phyloP scores from a whole-genome alignment of 2,797 vertebrate genomes.

The Aphelocoma californica region DNA sequence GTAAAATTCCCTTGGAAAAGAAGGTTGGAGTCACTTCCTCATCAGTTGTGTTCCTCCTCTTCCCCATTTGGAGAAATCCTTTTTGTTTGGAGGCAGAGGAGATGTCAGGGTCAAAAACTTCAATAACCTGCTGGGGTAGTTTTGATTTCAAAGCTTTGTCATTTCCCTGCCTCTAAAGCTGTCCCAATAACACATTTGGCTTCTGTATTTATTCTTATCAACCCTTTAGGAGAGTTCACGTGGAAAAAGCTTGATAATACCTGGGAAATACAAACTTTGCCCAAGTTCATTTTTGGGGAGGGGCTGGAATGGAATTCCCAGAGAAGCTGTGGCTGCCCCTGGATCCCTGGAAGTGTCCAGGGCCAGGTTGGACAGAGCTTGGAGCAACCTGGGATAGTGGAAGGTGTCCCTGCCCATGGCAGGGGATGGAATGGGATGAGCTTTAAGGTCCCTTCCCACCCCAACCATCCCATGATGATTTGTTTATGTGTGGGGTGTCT shows the following conservation, averaged over 20 bases:
- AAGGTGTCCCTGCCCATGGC: neutral
- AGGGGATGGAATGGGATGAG: neutral
- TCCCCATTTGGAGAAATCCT: neutral
- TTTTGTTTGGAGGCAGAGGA: neutral
- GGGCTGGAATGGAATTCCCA: neutral
- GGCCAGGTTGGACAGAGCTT: neutral
- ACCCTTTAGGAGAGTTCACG: neutral
- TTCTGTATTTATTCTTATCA: neutral
- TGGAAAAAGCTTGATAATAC: neutral
- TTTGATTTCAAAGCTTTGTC: conserved; percentile 11
- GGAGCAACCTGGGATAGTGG: rapidly evolving
- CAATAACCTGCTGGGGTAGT: neutral
- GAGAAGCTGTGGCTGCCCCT: neutral
- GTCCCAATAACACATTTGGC: neutral
- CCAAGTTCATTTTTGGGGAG: neutral
- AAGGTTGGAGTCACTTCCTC: neutral
- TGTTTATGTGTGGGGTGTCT: neutral
- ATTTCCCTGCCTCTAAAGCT: neutral
- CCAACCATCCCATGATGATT: neutral
- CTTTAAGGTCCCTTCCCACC: neutral
- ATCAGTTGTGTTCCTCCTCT: neutral
- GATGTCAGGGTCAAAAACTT: neutral
- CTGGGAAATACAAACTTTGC: neutral
- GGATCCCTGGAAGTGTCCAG: neutral
- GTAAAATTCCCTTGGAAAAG: neutral